Base-by-base conservation (phyloP, 2,888 invertebrate genomes). In the Zygothrica quintamaculata region DNA sequence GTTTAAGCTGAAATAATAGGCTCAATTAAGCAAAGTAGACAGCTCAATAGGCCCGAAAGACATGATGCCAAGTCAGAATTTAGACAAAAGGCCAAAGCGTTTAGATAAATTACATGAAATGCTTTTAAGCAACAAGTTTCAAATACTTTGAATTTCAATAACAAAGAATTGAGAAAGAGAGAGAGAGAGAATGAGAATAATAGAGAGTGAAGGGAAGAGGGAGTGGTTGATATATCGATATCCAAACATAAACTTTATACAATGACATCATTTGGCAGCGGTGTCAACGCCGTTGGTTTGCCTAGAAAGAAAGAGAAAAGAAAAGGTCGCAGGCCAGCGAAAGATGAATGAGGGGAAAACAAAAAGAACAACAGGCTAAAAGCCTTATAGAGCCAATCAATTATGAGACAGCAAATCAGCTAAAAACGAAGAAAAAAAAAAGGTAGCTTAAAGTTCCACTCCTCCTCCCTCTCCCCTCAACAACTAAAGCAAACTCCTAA, bases 201-300 rank as follows among this genome's bases (percentile, higher is more conserved):
- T 7, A n/a, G 29, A 29, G 1, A 29, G 5, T 40, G 50, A 39
- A 42, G 26, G n/a, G 11, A 31, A 42, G 11, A 37, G n/a, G 47
- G 37, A 69, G 16, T 46, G 64, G 42, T 55, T 44, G 25, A 34
- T 65, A 60, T 73, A 67, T 22, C 58, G 57, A 74, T 77, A 67
- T 58, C 53, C 61, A 65, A 70, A 71, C 67, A 40, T 64, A 68
- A 53, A 68, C 53, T 65, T n/a, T n/a, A 51, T 55, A 60, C 78
- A 87, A 85, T 82, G 82, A 82, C 82, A 82, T 85, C 82, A 87
- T 73, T 82, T 82, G 74, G 79, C 77, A 82, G 85, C 79, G 74
- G 79, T 87, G 82, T 85, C 85, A 81, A 78, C 84, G 60, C 71
- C 58, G 57, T 60, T 29, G 26, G 26, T 15, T 51, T 46, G 39